Percentiles rank a stretch among this genome's conserved stretches.
Conservation (phyloP, 2,113 vertebrate genomes). For the Burhinus oedicnemus region DNA sequence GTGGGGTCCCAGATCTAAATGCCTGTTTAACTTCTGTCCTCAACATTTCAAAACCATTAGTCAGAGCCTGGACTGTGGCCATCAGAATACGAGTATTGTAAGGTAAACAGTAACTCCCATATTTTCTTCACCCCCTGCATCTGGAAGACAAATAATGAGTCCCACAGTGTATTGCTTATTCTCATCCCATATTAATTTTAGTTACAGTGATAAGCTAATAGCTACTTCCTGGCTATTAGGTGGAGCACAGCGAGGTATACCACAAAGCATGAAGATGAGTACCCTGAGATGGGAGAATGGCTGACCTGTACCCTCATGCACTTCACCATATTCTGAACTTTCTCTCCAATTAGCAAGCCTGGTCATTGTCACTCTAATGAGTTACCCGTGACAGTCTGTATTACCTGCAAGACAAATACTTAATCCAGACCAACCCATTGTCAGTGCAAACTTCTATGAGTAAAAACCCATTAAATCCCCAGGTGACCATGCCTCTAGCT, state of each 20-base stretch:
- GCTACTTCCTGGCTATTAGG: constrained; percentile 29
- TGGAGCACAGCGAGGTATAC: not conserved
- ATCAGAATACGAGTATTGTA: constrained; percentile 66
- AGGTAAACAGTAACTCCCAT: constrained; percentile 66
- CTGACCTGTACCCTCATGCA: not conserved
- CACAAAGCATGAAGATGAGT: not conserved
- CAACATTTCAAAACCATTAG: constrained; percentile 78
- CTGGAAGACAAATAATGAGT: constrained; percentile 80
- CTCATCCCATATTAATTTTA: constrained; percentile 63
- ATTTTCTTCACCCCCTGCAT: constrained; percentile 66
- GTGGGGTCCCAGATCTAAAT: constrained; percentile 61
- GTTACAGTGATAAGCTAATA: constrained; percentile 52
- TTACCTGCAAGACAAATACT: constrained; percentile 29
- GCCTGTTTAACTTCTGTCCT: constrained; percentile 80
- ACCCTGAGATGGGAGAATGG: not conserved
- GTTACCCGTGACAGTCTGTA: not conserved
- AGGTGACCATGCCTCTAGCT: constrained; percentile 20
- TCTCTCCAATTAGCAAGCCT: not conserved
- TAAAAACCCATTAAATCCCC: constrained; percentile 18
- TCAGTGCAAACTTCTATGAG: not conserved
- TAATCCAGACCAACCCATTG: constrained; percentile 19
- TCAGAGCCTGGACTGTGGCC: constrained; percentile 76
- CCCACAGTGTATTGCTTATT: constrained; percentile 61
- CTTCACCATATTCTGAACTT: not conserved
- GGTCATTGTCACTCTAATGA: constrained; percentile 2